phyloP scores from a whole-genome alignment of 64 coral and sea anemone species.

The Pachyseris speciosa region DNA sequence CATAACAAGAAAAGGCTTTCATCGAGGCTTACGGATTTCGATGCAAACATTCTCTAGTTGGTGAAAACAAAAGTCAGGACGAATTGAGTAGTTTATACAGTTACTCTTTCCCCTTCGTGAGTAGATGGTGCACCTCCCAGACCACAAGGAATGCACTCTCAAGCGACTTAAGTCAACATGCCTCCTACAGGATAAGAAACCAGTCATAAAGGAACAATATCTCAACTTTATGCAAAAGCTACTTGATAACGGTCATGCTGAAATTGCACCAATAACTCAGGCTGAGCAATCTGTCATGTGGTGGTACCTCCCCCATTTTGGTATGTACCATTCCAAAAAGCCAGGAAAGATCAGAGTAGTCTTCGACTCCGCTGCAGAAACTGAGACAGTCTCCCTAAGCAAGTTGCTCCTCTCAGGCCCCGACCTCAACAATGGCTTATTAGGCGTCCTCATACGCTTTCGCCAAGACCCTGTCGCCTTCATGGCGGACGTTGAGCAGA shows the following conservation, averaged over 20 bases:
- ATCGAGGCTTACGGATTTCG: no score
- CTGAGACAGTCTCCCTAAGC: not conserved
- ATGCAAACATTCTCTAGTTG: no score
- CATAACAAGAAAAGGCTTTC: no score
- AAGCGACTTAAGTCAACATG: constrained; percentile 28
- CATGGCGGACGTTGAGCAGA: not conserved
- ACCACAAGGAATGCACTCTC: not conserved
- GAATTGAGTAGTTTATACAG: constrained; percentile 44
- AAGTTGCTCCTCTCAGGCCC: not conserved
- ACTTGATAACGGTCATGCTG: constrained; percentile 38
- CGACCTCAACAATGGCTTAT: not conserved
- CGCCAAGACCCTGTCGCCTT: not conserved
- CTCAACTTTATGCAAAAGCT: constrained; percentile 71
- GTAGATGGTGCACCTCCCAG: constrained; percentile 49
- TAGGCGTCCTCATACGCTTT: not conserved
- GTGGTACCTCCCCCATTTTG: constrained; percentile 2
- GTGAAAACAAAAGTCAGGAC: no score
- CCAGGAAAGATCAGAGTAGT: not conserved
- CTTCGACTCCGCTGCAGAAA: constrained; percentile 10
- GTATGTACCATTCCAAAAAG: not conserved
- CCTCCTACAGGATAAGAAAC: constrained; percentile 19
- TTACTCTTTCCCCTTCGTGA: constrained; percentile 28
- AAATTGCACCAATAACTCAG: not conserved
- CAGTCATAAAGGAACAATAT: constrained; percentile 54
- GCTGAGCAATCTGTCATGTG: not conserved